Evolutionary conservation across 2,888 invertebrate species (phyloP).

Genomic region (Rhimphoctona megacephalus): DNA sequence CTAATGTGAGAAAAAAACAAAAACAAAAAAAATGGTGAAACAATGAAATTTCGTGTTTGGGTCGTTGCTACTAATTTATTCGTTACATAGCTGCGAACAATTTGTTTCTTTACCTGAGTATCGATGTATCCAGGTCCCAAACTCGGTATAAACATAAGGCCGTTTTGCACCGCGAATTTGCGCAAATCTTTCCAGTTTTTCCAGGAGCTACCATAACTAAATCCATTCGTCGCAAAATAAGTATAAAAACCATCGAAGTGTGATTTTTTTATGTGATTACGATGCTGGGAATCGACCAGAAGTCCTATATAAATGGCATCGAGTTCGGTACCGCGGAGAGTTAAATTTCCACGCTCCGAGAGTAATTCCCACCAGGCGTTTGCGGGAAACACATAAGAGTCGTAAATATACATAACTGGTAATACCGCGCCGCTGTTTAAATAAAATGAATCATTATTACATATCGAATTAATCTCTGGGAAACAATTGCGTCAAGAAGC

Average conservation of each 20-base stretch:
- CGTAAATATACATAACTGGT: constrained; percentile 89
- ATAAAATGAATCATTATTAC: not conserved
- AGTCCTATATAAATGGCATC: constrained; percentile 88
- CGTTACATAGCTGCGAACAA: too few relatives aligned
- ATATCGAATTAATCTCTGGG: not conserved
- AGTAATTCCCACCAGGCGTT: constrained; percentile 86
- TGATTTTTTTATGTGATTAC: constrained; percentile 86
- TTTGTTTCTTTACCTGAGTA: constrained; percentile 84
- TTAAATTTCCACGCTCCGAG: constrained; percentile 84
- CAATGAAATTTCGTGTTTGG: too few relatives aligned
- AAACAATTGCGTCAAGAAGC: too few relatives aligned
- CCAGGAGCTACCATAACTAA: constrained; percentile 88
- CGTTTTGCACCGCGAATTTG: constrained; percentile 87
- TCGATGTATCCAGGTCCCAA: constrained; percentile 91
- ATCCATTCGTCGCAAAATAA: constrained; percentile 89
- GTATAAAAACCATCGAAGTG: constrained; percentile 88
- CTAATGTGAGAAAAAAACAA: constrained; percentile 59
- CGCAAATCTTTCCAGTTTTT: constrained; percentile 87
- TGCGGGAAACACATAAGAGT: constrained; percentile 87
- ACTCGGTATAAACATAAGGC: constrained; percentile 89
- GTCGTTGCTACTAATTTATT: too few relatives aligned
- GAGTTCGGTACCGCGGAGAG: constrained; percentile 86
- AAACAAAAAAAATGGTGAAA: too few relatives aligned
- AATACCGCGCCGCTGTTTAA: constrained; percentile 79
- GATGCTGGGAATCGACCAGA: constrained; percentile 86